phyloP scores from a whole-genome alignment of 2,797 vertebrate genomes.

The Aeoliscus strigatus region DNA sequence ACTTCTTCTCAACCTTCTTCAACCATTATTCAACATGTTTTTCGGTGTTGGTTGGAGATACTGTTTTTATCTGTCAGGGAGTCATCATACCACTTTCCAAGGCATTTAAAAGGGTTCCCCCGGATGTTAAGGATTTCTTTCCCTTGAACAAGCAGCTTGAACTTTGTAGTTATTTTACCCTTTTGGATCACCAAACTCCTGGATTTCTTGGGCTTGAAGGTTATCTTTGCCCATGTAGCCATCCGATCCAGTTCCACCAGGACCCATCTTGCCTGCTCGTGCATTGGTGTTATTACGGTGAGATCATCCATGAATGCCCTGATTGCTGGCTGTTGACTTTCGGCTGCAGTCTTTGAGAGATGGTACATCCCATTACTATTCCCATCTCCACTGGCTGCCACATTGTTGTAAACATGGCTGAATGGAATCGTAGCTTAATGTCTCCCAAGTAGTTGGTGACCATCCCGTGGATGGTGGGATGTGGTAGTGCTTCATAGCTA shows the following conservation, averaged over 20 bases:
- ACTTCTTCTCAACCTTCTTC: slow-evolving; percentile 10
- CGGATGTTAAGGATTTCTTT: not conserved
- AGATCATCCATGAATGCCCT: slow-evolving; percentile 6
- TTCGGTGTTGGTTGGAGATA: slow-evolving; percentile 9
- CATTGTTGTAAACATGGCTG: not conserved
- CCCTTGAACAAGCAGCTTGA: not conserved
- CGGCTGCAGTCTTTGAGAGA: not conserved
- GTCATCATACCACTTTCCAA: slow-evolving; percentile 15
- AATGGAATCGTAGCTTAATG: slow-evolving; percentile 1
- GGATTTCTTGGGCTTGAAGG: slow-evolving; percentile 15
- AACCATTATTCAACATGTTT: slow-evolving; percentile 14
- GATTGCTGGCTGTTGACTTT: slow-evolving; percentile 1
- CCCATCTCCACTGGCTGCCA: no score
- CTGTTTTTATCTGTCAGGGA: slow-evolving; percentile 6
- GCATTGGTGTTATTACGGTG: slow-evolving; percentile 5
- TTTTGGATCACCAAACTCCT: slow-evolving; percentile 3
- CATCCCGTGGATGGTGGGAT: slow-evolving; percentile 4
- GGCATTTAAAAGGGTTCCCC: slow-evolving; percentile 2
- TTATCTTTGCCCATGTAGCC: slow-evolving; percentile 13
- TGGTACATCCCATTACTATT: no score
- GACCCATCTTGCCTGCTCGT: slow-evolving; percentile 10
- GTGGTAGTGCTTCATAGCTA: slow-evolving; percentile 4
- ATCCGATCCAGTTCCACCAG: slow-evolving; percentile 3
- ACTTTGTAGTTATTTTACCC: not conserved
- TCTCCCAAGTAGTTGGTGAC: not conserved